Evolutionary conservation across 2,888 invertebrate species (phyloP), one percentile per base, ranked within the genome.

Genomic region (Salticus scenicus): DNA sequence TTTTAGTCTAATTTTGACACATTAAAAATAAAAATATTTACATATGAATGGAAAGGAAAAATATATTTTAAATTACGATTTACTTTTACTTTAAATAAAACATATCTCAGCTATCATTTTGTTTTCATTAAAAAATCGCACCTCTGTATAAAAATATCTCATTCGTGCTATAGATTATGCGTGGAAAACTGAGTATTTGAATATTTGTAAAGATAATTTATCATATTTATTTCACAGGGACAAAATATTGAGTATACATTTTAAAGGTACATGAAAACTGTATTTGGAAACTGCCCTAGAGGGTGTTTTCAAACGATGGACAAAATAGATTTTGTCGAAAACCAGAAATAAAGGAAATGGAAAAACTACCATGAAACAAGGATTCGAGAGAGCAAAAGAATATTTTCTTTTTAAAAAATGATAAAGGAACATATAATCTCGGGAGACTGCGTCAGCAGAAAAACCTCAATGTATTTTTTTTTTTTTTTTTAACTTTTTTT

Each of bases 321-420:
- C 57, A 57, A 57, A 57, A 57, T 57, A 57, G 57, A 57, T 57
- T 24, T 57, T 5, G 57, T 57, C 57, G 24, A 24, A 57, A 20
- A 57, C 5, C 17, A 57, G 57, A 24, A 57, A 57, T 57, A 57
- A 57, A 57, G 57, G 57, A 57, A 57, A 57, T 57, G 57, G 57
- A 57, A 57, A 57, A 57, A 24, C 57, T 24, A 57, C 57, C 57
- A 24, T 57, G 57, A 57, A 57, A 57, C 57, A 57, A 57, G 57
- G 24, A 57, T 57, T 57, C 24, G 1, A 24, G 24, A 57, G 24
- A 57, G 57, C 1, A 24, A 24, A 57, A 24, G 57, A 57, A 24
- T 57, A 24, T 57, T 47, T 47, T 47, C 24, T 24, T 57, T 57
- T 57, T 7, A 1, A 57, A 57, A 57, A 57, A 57, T 57, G 57